Base-by-base conservation (phyloP, 2,888 invertebrate genomes). In the Hetaerina titia region DNA sequence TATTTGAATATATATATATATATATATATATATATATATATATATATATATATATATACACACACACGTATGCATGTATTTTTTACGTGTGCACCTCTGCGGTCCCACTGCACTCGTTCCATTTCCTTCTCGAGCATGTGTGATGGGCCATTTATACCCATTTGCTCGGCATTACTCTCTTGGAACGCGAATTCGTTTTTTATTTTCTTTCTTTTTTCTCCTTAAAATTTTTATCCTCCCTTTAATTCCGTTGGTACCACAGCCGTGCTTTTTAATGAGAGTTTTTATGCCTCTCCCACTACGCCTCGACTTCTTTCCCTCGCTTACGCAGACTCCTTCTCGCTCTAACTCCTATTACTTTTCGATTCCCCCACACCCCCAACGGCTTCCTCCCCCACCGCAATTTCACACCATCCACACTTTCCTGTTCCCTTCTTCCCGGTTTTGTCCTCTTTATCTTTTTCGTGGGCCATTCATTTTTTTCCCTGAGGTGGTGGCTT, bases 91-190 rank as follows among this genome's bases (percentile, higher is more conserved):
- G 6, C 31, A 31, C 81, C 13, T 2, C 13, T 31, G 31, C 15
- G 69, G 69, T 69, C 69, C 69, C 69, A 57, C 45, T 74, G 92
- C 74, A 57, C 69, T 64, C 92, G 69, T 56, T 22, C 45, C 64
- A 69, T 69, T 92, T 64, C 69, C 92, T 69, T 15, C 56, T 57
- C 92, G 56, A 69, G 25, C 81, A 31, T 11, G 5, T 31, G 69
- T 56, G 69, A 92, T 69, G 64, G 56, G 69, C 31, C 81, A 92
- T 92, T 92, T 69, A 92, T 92, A 56, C 74, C 92, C 45, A 22
- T 81, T 81, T 81, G 25, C 64, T 13, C 69, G 45, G 89, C 89
- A 56, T 56, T 58, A n/a, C 56, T 89, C 89, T 88, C 45, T 58
- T 22, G n/a, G 56, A 4, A n/a, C 58, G 57, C 57, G 56, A 56